Evolutionary conservation across 35 echinoderm and acorn worm genomes (phyloP).

Genomic region (Lytechinus pictus): DNA sequence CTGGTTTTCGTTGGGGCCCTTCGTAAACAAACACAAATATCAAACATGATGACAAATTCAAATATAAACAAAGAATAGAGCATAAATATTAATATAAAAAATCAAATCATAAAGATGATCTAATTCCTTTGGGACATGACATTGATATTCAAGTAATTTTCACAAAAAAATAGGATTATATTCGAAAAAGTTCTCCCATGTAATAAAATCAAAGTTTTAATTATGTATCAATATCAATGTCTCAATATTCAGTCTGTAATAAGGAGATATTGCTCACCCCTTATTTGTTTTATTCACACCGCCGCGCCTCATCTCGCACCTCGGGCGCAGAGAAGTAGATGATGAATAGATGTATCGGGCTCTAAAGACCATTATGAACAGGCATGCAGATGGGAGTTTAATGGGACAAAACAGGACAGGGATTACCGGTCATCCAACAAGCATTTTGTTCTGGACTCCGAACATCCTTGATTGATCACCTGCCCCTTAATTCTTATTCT

Average conservation of each 20-base stretch:
- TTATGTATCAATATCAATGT: no score
- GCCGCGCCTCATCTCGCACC: not conserved
- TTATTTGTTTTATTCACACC: not conserved
- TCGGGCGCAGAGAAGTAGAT: not conserved
- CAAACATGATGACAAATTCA: no score
- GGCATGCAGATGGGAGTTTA: slow-evolving; percentile 14
- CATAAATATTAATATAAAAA: no score
- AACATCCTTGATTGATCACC: not conserved
- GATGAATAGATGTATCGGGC: not conserved
- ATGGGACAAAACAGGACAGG: slow-evolving; percentile 26
- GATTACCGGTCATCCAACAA: slow-evolving; percentile 5
- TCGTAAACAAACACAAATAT: no score
- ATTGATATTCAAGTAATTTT: no score
- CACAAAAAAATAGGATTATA: no score
- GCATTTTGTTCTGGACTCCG: not conserved
- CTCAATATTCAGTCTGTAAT: not conserved
- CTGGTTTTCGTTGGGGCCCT: no score
- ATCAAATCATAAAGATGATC: no score
- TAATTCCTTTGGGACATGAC: no score
- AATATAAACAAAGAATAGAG: no score
- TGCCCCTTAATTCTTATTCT: not conserved
- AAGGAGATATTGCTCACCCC: not conserved
- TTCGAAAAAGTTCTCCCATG: no score
- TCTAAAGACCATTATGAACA: slow-evolving; percentile 5
- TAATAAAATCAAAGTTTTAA: no score